Evolutionary conservation across 1,140 invertebrate species (phyloP).

Genomic region (Solen grandis): DNA sequence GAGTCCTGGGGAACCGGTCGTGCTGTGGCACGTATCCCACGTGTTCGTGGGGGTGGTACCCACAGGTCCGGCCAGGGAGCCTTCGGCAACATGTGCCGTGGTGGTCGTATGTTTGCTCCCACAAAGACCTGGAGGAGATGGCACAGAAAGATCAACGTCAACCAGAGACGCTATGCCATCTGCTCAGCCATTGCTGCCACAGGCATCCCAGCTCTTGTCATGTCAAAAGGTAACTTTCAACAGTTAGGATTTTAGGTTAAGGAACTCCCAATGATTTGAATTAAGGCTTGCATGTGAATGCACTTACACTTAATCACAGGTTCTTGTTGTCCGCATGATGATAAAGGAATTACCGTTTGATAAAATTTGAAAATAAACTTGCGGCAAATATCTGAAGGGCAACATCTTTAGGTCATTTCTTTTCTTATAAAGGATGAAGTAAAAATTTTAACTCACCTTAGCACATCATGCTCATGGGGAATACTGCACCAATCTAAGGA

Average conservation of each 20-base stretch:
- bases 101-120: slow-evolving; percentile 99
- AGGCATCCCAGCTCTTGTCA: slow-evolving; percentile 97
- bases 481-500: too few species aligned
- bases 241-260: too few species aligned
- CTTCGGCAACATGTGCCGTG: slow-evolving; percentile 99
- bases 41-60: slow-evolving; percentile 99
- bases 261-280: neutral
- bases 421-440: too few species aligned
- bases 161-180: slow-evolving; percentile 97
- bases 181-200: slow-evolving; percentile 98
- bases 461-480: too few species aligned
- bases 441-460: too few species aligned
- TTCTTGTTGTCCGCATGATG: too few species aligned
- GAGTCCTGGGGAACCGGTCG: slow-evolving; percentile 99
- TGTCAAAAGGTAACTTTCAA: slow-evolving; percentile 95
- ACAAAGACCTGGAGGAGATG: slow-evolving; percentile 98
- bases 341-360: too few species aligned
- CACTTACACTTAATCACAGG: too few species aligned
- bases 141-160: slow-evolving; percentile 98
- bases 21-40: slow-evolving; percentile 99
- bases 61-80: slow-evolving; percentile 99
- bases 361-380: too few species aligned
- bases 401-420: too few species aligned
- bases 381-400: too few species aligned
- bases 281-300: too few species aligned